phyloP scores from a whole-genome alignment of 1,140 invertebrate species.

The Drosophila pectinifera region DNA sequence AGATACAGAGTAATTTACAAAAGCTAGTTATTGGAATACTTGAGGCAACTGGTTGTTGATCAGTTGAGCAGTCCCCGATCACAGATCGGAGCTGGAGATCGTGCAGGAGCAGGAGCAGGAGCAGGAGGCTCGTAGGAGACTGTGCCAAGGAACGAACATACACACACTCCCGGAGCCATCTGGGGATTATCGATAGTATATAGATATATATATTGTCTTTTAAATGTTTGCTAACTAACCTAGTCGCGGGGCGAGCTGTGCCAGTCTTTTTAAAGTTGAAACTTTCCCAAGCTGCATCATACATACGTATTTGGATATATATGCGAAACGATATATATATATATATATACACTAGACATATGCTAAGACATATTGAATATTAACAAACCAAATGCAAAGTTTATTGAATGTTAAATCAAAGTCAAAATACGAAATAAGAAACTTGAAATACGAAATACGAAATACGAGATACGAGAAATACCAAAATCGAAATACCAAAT shows the following conservation, averaged over 20 bases:
- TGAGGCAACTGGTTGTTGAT: conserved; percentile 34
- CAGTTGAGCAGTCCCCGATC: conserved; percentile 13
- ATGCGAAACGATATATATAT: conserved; percentile 20
- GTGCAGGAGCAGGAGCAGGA: not conserved
- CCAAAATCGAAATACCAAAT: not conserved
- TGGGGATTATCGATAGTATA: not conserved
- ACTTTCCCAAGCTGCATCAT: conserved; percentile 24
- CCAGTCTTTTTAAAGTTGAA: conserved; percentile 30
- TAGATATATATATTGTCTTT: conserved; percentile 39
- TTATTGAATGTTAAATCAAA: conserved; percentile 51
- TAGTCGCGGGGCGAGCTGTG: conserved; percentile 3
- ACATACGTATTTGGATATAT: conserved; percentile 37
- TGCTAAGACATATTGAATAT: conserved; percentile 55
- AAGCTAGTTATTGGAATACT: conserved; percentile 21
- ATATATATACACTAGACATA: conserved; percentile 39
- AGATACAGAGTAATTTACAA: no score
- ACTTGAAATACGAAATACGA: conserved; percentile 7
- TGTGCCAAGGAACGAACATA: conserved; percentile 34
- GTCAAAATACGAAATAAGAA: conserved; percentile 4
- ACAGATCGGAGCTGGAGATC: conserved; percentile 4
- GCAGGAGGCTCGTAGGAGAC: not conserved
- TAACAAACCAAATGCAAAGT: conserved; percentile 39
- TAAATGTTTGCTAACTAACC: conserved; percentile 35
- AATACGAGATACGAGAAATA: conserved; percentile 9
- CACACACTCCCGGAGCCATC: no score